Percentiles rank a stretch among this genome's conserved stretches.
These are phyloP conservation scores for Bombus ignitus DNA, from an alignment of 1,140 invertebrate species.

Conservation along the genomic window DNA sequence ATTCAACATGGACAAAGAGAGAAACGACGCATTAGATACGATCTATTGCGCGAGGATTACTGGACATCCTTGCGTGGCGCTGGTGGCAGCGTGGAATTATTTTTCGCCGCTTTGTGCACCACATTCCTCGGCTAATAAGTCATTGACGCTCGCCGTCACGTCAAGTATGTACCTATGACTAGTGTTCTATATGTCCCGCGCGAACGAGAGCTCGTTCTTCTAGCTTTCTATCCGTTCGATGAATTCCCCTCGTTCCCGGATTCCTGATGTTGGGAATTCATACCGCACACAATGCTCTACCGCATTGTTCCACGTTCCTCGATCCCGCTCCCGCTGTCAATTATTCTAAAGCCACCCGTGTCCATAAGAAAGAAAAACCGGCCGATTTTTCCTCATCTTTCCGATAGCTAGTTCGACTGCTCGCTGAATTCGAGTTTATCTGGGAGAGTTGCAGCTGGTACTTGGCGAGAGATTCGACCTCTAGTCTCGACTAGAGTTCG, in stretches of 20 bases:
- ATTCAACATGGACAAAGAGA: conserved; percentile 12
- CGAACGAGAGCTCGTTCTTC: conserved; percentile 44
- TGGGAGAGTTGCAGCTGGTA: too few species aligned
- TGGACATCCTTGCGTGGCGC: neutral
- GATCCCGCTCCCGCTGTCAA: conserved; percentile 26
- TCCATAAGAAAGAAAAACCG: neutral
- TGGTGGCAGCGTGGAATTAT: conserved; percentile 15
- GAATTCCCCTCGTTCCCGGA: conserved; percentile 57
- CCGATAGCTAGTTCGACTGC: neutral
- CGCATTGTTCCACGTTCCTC: conserved; percentile 56
- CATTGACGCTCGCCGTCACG: conserved; percentile 51
- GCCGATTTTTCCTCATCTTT: neutral
- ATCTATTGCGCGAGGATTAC: neutral
- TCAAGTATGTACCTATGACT: conserved; percentile 15
- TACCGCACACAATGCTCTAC: conserved; percentile 57
- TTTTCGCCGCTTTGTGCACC: conserved; percentile 2
- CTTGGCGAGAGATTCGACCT: too few species aligned
- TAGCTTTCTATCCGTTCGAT: conserved; percentile 60
- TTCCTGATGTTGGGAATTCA: conserved; percentile 48
- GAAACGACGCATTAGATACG: neutral
- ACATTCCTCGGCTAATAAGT: conserved; percentile 34
- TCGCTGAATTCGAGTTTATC: neutral
- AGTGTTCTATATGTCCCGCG: conserved; percentile 25
- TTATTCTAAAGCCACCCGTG: conserved; percentile 39
- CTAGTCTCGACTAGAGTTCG: too few species aligned